Evolutionary conservation across 2,113 vertebrate species (phyloP).

Genomic region (Noturus placidus): DNA sequence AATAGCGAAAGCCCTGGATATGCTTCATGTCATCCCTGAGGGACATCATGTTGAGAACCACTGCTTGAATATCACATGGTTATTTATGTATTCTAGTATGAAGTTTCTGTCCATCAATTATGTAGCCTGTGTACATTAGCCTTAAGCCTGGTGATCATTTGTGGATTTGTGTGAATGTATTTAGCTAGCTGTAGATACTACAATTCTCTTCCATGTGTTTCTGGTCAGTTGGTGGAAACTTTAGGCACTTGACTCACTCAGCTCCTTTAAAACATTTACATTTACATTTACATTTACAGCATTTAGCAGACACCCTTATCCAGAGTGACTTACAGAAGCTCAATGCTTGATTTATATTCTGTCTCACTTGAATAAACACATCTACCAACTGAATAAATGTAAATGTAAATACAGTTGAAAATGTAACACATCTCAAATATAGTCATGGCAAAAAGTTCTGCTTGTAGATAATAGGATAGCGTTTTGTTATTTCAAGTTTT

Average conservation of each 20-base stretch:
- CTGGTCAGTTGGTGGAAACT: not conserved
- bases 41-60: not conserved
- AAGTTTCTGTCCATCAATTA: not conserved
- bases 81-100: not conserved
- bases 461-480: not conserved
- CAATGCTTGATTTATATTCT: slow-evolving; percentile 27
- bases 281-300: not conserved
- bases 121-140: not conserved
- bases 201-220: not conserved
- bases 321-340: slow-evolving; percentile 2
- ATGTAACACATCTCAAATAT: slow-evolving; percentile 11
- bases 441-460: not conserved
- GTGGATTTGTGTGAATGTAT: not conserved
- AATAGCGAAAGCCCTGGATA: not conserved
- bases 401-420: slow-evolving; percentile 28
- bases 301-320: slow-evolving; percentile 8
- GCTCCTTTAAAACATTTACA: not conserved
- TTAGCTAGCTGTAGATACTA: not conserved
- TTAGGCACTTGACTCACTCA: not conserved
- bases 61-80: not conserved
- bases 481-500: not conserved
- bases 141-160: not conserved
- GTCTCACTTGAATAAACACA: slow-evolving; percentile 28
- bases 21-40: not conserved
- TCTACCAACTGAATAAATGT: slow-evolving; percentile 31